Evolutionary conservation across 2,113 vertebrate genomes (phyloP), one percentile per base, ranked within the genome.

Genomic region (Tretioscincus oriximinensis): DNA sequence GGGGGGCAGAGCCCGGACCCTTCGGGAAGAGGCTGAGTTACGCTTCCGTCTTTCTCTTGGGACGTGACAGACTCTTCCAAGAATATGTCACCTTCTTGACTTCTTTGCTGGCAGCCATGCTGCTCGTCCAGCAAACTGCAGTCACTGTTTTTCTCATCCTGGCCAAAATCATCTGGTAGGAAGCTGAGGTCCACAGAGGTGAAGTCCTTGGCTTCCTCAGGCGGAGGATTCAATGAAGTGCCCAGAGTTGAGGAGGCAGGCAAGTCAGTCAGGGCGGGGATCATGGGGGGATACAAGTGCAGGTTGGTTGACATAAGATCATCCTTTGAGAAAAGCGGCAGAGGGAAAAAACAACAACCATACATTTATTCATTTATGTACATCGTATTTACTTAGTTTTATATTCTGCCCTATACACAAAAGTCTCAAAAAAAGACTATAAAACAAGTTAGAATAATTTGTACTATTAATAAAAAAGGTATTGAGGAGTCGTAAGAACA

Each of bases 181-280:
- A 99, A 98, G 90, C 97, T 98, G 86, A 99, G 95, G 90, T 99
- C 98, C 82, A 98, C 93, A 0, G 94, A 90, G 41, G 94, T 80
- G 1, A 93, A 86, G 9, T 95, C 94, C 85, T 93, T 91, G 28
- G 83, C 63, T 76, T 90, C 92, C 3, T 87, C 80, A 66, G 90
- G 82, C 9, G 90, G 94, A 22, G 94, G 85, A 49, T 68, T 16
- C 0, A 90, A 90, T 0, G 28, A 9, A 1, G 26, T 80, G 58
- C 89, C 92, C 82, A 90, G 84, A 16, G 89, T 80, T 45, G 86
- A 61, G 81, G 88, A 84, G 21, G 89, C 72, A 12, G 86, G 87
- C 65, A 95, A 69, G 67, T 96, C 93, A 2, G 89, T 84, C 9
- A 93, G 94, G 18, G 95, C 93, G 73, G 92, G 92, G 12, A 84